These are phyloP conservation scores for Julus scandinavius DNA, from an alignment of 2,888 invertebrate species.

Conservation along the genomic window DNA sequence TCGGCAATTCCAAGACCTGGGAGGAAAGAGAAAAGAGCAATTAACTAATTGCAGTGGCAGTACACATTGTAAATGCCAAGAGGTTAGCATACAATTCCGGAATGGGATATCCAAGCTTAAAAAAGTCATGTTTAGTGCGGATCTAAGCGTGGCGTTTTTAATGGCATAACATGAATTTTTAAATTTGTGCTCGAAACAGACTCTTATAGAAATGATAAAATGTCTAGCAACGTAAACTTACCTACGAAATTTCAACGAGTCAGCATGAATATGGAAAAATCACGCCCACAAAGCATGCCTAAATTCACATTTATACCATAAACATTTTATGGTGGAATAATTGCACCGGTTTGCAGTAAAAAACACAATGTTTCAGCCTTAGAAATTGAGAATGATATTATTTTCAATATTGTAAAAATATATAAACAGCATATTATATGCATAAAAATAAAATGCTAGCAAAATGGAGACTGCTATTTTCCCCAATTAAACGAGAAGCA, in stretches of 20 bases:
- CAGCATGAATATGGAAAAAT: background rate
- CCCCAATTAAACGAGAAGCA: background rate
- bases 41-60: background rate
- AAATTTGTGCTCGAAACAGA: too few species aligned
- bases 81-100: background rate
- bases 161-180: background rate
- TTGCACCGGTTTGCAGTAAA: too few species aligned
- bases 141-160: background rate
- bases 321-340: too few species aligned
- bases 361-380: too few species aligned
- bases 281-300: background rate
- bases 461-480: background rate
- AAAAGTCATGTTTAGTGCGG: background rate
- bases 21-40: background rate
- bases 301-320: too few species aligned
- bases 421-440: background rate
- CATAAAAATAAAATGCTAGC: background rate
- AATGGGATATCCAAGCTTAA: background rate
- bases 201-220: background rate
- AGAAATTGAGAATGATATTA: background rate
- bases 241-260: background rate
- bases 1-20: background rate
- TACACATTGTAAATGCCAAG: background rate
- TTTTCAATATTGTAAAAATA: background rate
- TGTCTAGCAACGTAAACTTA: background rate